Conservation (phyloP, 2,797 vertebrate genomes). For the Etheostoma nigrum region DNA sequence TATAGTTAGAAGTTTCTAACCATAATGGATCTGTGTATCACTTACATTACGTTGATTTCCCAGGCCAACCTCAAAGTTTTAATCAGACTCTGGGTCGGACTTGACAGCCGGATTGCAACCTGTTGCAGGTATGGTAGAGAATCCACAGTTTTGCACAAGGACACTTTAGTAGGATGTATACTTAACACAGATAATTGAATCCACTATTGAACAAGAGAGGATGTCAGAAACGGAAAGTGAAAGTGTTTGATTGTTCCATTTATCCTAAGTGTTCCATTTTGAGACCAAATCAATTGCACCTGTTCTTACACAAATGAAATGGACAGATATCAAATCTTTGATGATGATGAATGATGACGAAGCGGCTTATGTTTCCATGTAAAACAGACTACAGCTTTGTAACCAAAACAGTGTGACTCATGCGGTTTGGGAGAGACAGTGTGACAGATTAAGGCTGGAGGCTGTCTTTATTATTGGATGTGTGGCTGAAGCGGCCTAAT, state of each 20-base stretch:
- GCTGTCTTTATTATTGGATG: slow-evolving; percentile 78
- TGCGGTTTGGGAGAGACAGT: slow-evolving; percentile 62
- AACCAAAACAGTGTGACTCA: slow-evolving; percentile 69
- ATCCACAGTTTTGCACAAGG: not conserved
- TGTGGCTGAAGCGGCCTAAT: slow-evolving; percentile 73
- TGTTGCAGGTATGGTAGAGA: not conserved
- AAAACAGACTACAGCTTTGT: slow-evolving; percentile 59
- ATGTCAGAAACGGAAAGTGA: not conserved
- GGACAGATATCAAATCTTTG: slow-evolving; percentile 40
- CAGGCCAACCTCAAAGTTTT: not conserved
- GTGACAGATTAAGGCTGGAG: slow-evolving; percentile 66
- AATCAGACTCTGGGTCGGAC: not conserved
- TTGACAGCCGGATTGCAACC: not conserved
- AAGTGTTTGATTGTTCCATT: not conserved
- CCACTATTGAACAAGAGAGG: not conserved
- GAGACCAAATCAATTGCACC: slow-evolving; percentile 30
- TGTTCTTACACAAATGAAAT: slow-evolving; percentile 43
- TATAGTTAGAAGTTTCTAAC: too few species aligned
- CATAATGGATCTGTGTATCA: too few species aligned
- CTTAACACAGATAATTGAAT: slow-evolving; percentile 14
- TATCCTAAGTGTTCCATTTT: not conserved
- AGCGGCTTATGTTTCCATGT: slow-evolving; percentile 62
- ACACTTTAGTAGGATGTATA: slow-evolving; percentile 3
- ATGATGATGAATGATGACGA: slow-evolving; percentile 59
- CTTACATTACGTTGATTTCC: too few species aligned